Evolutionary conservation across 2,113 vertebrate species (phyloP).

Genomic region (Archocentrus centrarchus): DNA sequence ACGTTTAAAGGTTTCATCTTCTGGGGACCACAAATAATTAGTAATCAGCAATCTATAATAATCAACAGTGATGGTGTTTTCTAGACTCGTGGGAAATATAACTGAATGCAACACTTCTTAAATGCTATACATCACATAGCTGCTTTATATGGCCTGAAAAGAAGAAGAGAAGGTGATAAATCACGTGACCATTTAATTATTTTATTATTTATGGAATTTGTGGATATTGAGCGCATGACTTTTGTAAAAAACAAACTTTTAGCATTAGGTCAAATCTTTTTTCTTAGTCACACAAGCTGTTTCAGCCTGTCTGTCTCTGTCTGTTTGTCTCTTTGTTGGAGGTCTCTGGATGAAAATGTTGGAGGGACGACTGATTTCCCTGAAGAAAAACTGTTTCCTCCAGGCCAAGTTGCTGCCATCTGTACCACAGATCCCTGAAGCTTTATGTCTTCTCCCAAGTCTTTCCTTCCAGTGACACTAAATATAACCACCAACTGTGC

Average conservation of each 20-base stretch:
- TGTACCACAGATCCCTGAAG: constrained; percentile 72
- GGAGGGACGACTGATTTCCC: constrained; percentile 74
- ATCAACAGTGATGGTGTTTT: not conserved
- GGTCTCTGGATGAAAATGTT: constrained; percentile 60
- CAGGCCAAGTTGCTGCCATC: constrained; percentile 77
- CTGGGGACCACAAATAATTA: not conserved
- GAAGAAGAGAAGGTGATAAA: not conserved
- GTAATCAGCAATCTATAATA: not conserved
- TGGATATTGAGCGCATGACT: not conserved
- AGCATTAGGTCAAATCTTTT: not conserved
- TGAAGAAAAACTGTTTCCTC: constrained; percentile 68
- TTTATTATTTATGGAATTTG: not conserved
- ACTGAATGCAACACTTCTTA: not conserved
- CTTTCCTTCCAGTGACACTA: constrained; percentile 20
- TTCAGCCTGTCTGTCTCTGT: constrained; percentile 1
- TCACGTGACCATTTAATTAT: not conserved
- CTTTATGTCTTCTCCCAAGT: constrained; percentile 35
- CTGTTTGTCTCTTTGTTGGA: constrained; percentile 46
- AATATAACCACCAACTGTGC: constrained; percentile 51
- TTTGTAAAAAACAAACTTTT: not conserved
- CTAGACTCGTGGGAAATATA: not conserved
- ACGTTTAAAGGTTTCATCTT: not conserved
- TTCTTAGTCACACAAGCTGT: constrained; percentile 5
- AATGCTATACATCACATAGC: not conserved
- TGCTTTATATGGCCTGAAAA: not conserved